These are phyloP conservation scores for Myiopsitta monachus DNA, from an alignment of 2,113 vertebrate genomes.

Conservation along the genomic window DNA sequence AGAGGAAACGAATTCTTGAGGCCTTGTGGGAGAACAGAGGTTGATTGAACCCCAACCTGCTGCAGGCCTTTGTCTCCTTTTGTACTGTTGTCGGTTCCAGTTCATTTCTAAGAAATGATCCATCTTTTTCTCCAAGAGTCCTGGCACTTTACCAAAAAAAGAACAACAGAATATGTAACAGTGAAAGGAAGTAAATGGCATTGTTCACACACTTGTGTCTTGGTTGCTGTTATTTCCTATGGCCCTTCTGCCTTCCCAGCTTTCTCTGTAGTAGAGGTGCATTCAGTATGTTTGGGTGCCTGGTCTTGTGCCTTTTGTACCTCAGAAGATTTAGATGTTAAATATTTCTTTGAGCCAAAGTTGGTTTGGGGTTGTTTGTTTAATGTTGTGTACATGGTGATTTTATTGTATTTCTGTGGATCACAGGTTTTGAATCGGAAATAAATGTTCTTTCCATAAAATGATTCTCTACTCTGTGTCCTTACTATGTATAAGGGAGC, in stretches of 20 bases:
- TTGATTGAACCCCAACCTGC: slow-evolving; percentile 78
- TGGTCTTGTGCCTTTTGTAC: slow-evolving; percentile 55
- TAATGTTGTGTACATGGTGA: slow-evolving; percentile 65
- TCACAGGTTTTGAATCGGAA: slow-evolving; percentile 62
- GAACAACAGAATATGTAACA: not conserved
- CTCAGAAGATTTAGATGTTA: slow-evolving; percentile 67
- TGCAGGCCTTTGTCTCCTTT: not conserved
- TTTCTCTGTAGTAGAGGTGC: not conserved
- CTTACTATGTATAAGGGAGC: not conserved
- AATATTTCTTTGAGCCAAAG: slow-evolving; percentile 73
- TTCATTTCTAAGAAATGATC: slow-evolving; percentile 73
- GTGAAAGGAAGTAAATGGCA: slow-evolving; percentile 24
- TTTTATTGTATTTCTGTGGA: slow-evolving; percentile 72
- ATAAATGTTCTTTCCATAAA: slow-evolving; percentile 70
- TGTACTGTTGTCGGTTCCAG: slow-evolving; percentile 26
- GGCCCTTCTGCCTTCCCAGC: not conserved
- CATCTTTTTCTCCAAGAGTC: slow-evolving; percentile 21
- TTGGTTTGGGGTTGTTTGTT: not conserved
- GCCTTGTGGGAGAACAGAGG: slow-evolving; percentile 92
- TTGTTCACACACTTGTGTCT: not conserved
- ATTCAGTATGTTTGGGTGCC: slow-evolving; percentile 6
- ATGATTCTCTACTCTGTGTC: not conserved
- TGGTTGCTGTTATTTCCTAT: slow-evolving; percentile 6
- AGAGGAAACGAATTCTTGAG: slow-evolving; percentile 95
- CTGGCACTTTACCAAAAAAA: slow-evolving; percentile 47